These are phyloP conservation scores for Toxonevra muliebris DNA, from an alignment of 2,888 invertebrate genomes.

Conservation along the genomic window DNA sequence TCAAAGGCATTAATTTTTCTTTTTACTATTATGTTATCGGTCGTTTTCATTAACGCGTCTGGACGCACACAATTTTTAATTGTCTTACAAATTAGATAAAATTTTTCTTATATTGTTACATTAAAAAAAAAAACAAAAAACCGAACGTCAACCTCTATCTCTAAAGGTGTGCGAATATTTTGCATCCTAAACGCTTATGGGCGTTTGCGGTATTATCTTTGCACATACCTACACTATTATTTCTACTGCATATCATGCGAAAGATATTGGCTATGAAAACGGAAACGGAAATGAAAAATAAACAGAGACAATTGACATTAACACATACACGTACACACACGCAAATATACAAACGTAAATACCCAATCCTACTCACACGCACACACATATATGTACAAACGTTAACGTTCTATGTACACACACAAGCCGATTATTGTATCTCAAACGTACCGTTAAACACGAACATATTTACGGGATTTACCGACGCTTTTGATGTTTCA, in stretches of 20 bases:
- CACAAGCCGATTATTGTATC: no score
- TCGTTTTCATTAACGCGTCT: slow-evolving; percentile 58
- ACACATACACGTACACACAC: slow-evolving; percentile 16
- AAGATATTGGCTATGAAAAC: slow-evolving; percentile 30
- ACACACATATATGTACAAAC: neutral
- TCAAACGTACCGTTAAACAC: no score
- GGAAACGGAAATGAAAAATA: slow-evolving; percentile 49
- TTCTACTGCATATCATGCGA: neutral
- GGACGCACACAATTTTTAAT: slow-evolving; percentile 56
- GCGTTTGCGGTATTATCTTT: no score
- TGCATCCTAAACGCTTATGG: no score
- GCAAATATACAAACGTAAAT: neutral
- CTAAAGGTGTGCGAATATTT: no score
- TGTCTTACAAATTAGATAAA: slow-evolving; percentile 59
- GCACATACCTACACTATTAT: neutral
- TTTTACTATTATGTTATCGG: slow-evolving; percentile 54
- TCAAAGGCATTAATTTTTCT: slow-evolving; percentile 49
- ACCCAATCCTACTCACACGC: neutral
- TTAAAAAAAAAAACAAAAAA: slow-evolving; percentile 2
- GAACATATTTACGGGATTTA: no score
- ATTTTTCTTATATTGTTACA: slow-evolving; percentile 10
- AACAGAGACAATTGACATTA: slow-evolving; percentile 42
- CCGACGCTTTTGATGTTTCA: no score
- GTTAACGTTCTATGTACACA: no score
- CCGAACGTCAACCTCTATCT: slow-evolving; percentile 8